Evolutionary conservation across 2,113 vertebrate genomes (phyloP).

Genomic region (Capreolus pygargus): DNA sequence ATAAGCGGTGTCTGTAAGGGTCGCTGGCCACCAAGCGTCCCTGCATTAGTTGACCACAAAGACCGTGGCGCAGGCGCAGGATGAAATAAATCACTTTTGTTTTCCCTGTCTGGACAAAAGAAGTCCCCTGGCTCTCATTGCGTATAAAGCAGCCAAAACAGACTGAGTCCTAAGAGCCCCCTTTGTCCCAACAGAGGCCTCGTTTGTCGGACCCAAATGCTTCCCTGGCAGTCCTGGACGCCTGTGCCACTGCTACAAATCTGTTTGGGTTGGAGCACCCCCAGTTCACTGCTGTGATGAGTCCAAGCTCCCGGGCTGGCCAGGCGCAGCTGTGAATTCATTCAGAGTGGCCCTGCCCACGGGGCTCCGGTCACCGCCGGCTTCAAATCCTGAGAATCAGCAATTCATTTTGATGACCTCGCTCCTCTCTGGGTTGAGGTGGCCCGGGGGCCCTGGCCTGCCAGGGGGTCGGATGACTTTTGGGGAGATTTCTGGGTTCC

Average conservation of each 20-base stretch:
- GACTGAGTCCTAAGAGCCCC: constrained; percentile 41
- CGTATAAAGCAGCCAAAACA: constrained; percentile 58
- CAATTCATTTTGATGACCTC: constrained; percentile 73
- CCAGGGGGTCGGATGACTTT: constrained; percentile 11
- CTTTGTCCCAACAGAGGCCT: constrained; percentile 66
- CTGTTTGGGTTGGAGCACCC: constrained; percentile 71
- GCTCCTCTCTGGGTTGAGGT: constrained; percentile 36
- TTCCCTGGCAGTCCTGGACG: constrained; percentile 20
- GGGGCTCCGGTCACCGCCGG: constrained; percentile 49
- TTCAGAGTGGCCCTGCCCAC: constrained; percentile 60
- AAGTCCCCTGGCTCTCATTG: constrained; percentile 65
- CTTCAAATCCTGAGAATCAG: constrained; percentile 73
- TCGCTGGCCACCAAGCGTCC: neutral
- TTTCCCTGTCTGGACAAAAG: constrained; percentile 36
- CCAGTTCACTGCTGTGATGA: neutral
- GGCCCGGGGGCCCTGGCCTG: constrained; percentile 15
- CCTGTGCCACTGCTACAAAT: constrained; percentile 54
- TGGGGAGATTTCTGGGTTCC: constrained; percentile 51
- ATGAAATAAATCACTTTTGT: constrained; percentile 56
- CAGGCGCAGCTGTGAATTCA: constrained; percentile 69
- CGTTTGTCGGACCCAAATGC: constrained; percentile 73
- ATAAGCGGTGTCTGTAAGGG: neutral
- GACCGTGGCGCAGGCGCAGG: neutral
- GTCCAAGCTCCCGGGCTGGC: constrained; percentile 63
- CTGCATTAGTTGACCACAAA: neutral